Evolutionary conservation across 2,888 invertebrate genomes (phyloP).

Genomic region (Sturmia bella): DNA sequence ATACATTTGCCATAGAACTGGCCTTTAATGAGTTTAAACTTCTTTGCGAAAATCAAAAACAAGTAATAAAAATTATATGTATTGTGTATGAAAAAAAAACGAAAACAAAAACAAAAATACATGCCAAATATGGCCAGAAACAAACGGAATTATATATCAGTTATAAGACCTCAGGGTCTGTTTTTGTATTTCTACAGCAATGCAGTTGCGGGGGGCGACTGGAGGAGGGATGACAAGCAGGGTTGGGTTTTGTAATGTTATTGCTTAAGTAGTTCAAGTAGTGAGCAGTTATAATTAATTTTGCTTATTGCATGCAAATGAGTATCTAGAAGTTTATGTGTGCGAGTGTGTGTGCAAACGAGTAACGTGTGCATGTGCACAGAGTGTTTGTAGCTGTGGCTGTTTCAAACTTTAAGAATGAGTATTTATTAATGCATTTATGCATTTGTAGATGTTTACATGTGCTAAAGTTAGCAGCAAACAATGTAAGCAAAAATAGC

Average conservation of each 20-base stretch:
- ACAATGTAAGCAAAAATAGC: conserved; percentile 31
- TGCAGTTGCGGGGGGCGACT: not conserved
- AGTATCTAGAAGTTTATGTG: conserved; percentile 55
- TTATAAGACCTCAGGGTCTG: conserved; percentile 60
- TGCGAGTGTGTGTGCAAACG: conserved; percentile 1
- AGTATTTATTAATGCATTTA: conserved; percentile 64
- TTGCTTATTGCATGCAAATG: conserved; percentile 74
- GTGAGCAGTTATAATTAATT: conserved; percentile 74
- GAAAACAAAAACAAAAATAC: conserved; percentile 15
- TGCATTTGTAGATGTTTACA: conserved; percentile 63
- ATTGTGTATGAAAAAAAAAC: not conserved
- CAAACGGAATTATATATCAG: conserved; percentile 69
- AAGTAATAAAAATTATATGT: conserved; percentile 55
- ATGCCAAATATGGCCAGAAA: conserved; percentile 52
- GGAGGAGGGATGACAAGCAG: not conserved
- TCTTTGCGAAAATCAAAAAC: conserved; percentile 47
- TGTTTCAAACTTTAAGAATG: conserved; percentile 31
- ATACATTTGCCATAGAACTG: conserved; percentile 51
- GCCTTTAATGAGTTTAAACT: conserved; percentile 69
- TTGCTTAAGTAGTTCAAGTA: conserved; percentile 68
- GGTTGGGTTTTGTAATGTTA: conserved; percentile 50
- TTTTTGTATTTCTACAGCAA: not conserved
- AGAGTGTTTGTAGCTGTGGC: conserved; percentile 16
- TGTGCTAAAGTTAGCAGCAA: conserved; percentile 40
- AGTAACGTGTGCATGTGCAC: conserved; percentile 27